A percentile compares a stretch with the other conserved stretches of the same genome.
Conservation (phyloP, 2,113 vertebrate genomes). For the Hyla sarda region DNA sequence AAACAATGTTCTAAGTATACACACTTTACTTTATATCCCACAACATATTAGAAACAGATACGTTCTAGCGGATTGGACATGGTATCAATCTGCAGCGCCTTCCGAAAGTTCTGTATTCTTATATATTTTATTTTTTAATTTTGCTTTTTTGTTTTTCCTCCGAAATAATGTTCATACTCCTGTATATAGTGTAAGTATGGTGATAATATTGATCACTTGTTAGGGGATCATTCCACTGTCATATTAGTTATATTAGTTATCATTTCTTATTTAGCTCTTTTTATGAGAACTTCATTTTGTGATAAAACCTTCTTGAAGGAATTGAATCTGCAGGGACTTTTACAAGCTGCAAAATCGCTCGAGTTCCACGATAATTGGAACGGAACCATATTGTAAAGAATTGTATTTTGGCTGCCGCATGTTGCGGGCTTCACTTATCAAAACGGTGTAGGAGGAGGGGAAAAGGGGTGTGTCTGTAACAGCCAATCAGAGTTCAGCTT, state of each 20-base stretch:
- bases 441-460: background rate
- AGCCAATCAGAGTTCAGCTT: background rate
- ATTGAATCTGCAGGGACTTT: slow-evolving; percentile 33
- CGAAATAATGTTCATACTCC: background rate
- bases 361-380: background rate
- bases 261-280: background rate
- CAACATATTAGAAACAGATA: too few species aligned
- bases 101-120: background rate
- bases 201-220: slow-evolving; percentile 1
- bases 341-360: background rate
- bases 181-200: slow-evolving; percentile 41
- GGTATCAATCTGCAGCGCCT: background rate
- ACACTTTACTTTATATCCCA: too few species aligned
- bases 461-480: background rate
- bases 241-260: too few species aligned
- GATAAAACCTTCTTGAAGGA: background rate
- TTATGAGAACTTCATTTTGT: background rate
- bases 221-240: slow-evolving; percentile 14
- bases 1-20: too few species aligned
- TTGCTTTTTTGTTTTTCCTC: background rate
- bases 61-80: too few species aligned
- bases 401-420: background rate
- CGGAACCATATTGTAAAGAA: slow-evolving; percentile 18
- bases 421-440: background rate
- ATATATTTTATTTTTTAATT: too few species aligned